phyloP scores from a whole-genome alignment of 2,113 vertebrate genomes.

The Mustela lutreola region DNA sequence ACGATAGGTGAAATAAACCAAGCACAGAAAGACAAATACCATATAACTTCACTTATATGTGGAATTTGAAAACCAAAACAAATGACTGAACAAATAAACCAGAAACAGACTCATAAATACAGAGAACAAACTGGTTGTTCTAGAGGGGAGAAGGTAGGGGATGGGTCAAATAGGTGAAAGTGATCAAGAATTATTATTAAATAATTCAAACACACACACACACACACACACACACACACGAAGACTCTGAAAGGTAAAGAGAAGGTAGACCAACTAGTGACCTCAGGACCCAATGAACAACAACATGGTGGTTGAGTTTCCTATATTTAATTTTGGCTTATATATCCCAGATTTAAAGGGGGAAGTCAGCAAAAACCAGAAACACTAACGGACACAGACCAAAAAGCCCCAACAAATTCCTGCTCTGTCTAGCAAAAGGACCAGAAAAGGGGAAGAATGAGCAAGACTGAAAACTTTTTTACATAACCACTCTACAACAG shows the following conservation, averaged over 20 bases:
- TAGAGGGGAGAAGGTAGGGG: not conserved
- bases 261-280: not conserved
- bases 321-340: not conserved
- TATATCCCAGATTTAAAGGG: not conserved
- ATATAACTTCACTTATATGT: not conserved
- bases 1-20: not conserved
- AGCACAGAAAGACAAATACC: not conserved
- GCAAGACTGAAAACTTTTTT: not conserved
- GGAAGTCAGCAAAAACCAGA: conserved; percentile 43
- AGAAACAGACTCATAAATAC: not conserved
- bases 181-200: not conserved
- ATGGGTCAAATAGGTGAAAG: not conserved
- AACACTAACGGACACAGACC: not conserved
- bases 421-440: not conserved
- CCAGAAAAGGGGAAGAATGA: not conserved
- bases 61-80: not conserved
- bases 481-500: not conserved
- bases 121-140: not conserved
- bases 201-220: not conserved
- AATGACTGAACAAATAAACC: not conserved
- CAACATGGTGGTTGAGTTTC: not conserved
- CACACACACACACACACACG: not conserved
- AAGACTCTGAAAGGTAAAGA: not conserved
- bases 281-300: not conserved
- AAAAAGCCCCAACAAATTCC: not conserved